Evolutionary conservation across 2,888 invertebrate genomes (phyloP).

Genomic region (Cetonia aurata): DNA sequence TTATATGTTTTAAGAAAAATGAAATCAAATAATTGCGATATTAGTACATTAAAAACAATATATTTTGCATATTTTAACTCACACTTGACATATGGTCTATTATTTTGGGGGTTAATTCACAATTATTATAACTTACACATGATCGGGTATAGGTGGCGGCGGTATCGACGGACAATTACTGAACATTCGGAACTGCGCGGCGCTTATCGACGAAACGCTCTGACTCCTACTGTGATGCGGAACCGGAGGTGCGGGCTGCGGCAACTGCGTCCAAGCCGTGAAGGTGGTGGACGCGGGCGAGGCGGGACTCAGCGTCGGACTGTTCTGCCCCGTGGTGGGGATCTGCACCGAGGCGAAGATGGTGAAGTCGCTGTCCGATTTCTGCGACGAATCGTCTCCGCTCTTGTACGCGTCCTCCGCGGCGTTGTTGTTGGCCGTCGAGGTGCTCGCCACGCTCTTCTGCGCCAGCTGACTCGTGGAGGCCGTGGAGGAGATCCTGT

Average conservation of each 20-base stretch:
- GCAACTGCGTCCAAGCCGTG: conserved; percentile 57
- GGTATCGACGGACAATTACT: conserved; percentile 7
- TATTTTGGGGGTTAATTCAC: neutral
- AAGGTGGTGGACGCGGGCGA: conserved; percentile 61
- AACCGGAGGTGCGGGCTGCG: conserved; percentile 46
- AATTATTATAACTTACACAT: conserved; percentile 10
- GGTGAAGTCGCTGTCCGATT: conserved; percentile 67
- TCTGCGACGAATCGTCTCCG: conserved; percentile 59
- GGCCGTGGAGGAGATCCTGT: conserved; percentile 11
- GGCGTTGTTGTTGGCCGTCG: neutral
- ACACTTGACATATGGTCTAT: neutral
- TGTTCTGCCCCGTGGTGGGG: conserved; percentile 61
- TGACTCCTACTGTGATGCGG: conserved; percentile 59
- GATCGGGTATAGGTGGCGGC: conserved; percentile 37
- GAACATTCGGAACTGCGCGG: conserved; percentile 37
- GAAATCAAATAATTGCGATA: too few relatives aligned
- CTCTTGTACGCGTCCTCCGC: conserved; percentile 57
- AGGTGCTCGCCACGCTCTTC: conserved; percentile 55
- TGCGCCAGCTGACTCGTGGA: conserved; percentile 20
- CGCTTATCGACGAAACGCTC: conserved; percentile 65
- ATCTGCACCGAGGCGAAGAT: conserved; percentile 66
- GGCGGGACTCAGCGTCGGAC: conserved; percentile 63
- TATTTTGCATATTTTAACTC: too few relatives aligned
- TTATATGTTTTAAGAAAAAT: too few relatives aligned
- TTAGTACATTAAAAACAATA: too few relatives aligned